These are phyloP conservation scores for Stegostoma tigrinum DNA, from an alignment of 2,113 vertebrate species.

Conservation along the genomic window DNA sequence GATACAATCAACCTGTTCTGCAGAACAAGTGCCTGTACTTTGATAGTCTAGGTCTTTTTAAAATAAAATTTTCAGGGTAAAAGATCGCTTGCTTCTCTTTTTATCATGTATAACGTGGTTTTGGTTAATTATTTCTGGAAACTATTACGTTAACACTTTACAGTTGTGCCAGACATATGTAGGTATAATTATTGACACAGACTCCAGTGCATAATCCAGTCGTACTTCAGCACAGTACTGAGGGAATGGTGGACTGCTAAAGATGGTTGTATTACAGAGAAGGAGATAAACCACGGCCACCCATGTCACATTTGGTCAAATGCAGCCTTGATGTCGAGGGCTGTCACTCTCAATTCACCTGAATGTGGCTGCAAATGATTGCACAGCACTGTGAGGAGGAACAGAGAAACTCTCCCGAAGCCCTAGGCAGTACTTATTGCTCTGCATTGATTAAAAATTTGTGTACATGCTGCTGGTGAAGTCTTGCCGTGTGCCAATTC, in stretches of 20 bases:
- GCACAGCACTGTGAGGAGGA: not conserved
- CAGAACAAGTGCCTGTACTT: not conserved
- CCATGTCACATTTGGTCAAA: no score
- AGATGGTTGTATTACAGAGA: not conserved
- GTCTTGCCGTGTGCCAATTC: not conserved
- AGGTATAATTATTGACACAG: not conserved
- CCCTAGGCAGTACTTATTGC: not conserved
- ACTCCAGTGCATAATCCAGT: not conserved
- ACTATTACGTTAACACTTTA: not conserved
- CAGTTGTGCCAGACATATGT: not conserved
- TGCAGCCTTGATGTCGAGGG: no score
- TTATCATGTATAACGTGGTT: not conserved
- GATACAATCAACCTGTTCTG: not conserved
- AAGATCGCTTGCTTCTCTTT: not conserved
- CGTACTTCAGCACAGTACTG: not conserved
- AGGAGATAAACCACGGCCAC: not conserved
- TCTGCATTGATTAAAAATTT: not conserved
- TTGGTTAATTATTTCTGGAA: constrained; percentile 19
- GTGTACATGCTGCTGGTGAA: not conserved
- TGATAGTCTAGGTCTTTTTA: not conserved
- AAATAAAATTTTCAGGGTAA: not conserved
- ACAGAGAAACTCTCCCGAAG: not conserved
- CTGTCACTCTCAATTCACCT: not conserved
- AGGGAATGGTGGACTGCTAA: not conserved
- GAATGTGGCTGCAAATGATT: not conserved